phyloP scores from a whole-genome alignment of 2,888 invertebrate genomes.

The Cryptocheilus praepositus region DNA sequence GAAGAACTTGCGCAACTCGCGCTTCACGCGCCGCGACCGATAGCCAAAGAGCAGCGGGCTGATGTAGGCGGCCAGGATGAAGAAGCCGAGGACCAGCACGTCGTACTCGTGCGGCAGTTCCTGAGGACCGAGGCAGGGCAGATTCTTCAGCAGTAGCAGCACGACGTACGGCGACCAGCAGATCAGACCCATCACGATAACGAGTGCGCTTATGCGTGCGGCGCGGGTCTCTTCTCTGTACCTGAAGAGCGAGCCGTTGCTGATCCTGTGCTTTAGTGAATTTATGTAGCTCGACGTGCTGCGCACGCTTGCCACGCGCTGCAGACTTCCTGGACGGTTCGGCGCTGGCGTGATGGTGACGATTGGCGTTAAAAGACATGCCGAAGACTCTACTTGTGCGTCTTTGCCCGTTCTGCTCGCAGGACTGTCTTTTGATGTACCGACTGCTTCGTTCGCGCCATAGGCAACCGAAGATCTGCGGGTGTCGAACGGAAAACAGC shows the following conservation, averaged over 20 bases:
- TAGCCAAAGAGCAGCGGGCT: conserved; percentile 88
- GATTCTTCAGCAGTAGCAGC: conserved; percentile 75
- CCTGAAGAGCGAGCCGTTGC: conserved; percentile 88
- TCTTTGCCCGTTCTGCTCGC: too few species aligned
- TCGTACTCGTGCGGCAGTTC: conserved; percentile 64
- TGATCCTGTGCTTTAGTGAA: conserved; percentile 86
- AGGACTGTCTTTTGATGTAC: too few species aligned
- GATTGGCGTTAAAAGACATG: conserved; percentile 76
- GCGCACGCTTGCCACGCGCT: conserved; percentile 72
- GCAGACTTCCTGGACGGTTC: conserved; percentile 73
- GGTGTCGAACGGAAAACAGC: not conserved
- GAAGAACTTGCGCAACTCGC: conserved; percentile 77
- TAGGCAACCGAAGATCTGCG: not conserved
- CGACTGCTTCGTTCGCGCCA: not conserved
- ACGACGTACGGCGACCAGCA: conserved; percentile 78
- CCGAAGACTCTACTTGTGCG: conserved; percentile 42
- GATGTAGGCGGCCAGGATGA: conserved; percentile 80
- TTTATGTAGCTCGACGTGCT: conserved; percentile 82
- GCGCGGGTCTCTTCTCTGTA: conserved; percentile 93
- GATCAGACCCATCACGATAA: conserved; percentile 81
- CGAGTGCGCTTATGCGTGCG: conserved; percentile 88
- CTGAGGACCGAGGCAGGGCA: conserved; percentile 58
- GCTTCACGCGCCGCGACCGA: conserved; percentile 81
- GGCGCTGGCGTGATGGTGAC: conserved; percentile 75
- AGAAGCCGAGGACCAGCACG: conserved; percentile 64